Conservation (phyloP, 2,797 vertebrate genomes). For the Rhinella marina region DNA sequence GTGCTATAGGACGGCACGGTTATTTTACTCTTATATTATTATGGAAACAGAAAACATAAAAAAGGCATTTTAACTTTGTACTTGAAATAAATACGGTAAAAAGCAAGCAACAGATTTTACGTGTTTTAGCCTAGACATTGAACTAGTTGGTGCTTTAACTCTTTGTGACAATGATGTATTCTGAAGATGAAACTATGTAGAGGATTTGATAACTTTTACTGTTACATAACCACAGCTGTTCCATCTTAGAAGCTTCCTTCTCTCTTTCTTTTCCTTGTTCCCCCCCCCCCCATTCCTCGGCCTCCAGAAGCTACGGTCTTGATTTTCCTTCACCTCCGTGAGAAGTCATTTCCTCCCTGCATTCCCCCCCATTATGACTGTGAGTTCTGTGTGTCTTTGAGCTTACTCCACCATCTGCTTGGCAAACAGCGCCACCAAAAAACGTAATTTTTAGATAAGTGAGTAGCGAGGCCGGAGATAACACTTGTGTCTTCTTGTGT, state of each 20-base stretch:
- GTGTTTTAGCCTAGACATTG: conserved; percentile 99
- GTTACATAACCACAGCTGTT: conserved; percentile 80
- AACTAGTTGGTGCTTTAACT: conserved; percentile 97
- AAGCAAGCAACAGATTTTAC: conserved; percentile 90
- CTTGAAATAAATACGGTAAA: conserved; percentile 91
- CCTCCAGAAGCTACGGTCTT: conserved; percentile 69
- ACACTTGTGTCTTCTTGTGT: conserved; percentile 12
- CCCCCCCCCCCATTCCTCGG: conserved; percentile 88
- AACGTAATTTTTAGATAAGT: neutral
- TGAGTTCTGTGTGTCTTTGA: neutral
- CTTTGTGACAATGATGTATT: conserved; percentile 95
- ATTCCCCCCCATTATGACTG: conserved; percentile 11
- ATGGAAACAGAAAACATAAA: conserved; percentile 65
- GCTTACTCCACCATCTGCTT: conserved; percentile 57
- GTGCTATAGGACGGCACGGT: conserved; percentile 90
- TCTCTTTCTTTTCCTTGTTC: conserved; percentile 64
- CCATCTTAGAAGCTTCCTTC: conserved; percentile 70
- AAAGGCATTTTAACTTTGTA: conserved; percentile 99
- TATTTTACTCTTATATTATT: conserved; percentile 92
- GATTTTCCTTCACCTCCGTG: neutral
- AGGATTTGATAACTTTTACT: conserved; percentile 84
- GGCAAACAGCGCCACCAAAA: conserved; percentile 66
- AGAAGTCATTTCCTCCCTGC: conserved; percentile 6
- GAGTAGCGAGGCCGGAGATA: conserved; percentile 16
- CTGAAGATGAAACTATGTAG: conserved; percentile 81